Percentiles rank a stretch among this genome's conserved stretches.
phyloP scores from a whole-genome alignment of 2,888 invertebrate species.

The Isoperla grammatica region DNA sequence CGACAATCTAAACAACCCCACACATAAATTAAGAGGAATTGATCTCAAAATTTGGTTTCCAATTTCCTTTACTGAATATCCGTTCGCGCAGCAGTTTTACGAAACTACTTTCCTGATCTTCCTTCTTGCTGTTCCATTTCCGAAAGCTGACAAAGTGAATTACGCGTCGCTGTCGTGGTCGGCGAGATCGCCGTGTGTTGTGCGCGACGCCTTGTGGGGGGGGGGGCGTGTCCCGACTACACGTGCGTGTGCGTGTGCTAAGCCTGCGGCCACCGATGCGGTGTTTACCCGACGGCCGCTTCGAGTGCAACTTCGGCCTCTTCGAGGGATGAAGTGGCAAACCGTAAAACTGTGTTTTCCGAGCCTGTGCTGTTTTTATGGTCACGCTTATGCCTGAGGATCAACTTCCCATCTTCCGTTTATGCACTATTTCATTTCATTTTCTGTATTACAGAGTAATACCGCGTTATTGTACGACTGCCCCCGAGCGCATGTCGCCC shows the following conservation, averaged over 20 bases:
- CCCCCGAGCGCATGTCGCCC: too few relatives aligned
- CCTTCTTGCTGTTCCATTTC: slow-evolving; percentile 16
- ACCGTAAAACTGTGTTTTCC: neutral
- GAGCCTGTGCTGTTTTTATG: neutral
- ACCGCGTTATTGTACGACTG: too few relatives aligned
- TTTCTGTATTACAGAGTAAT: too few relatives aligned
- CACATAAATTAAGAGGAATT: slow-evolving; percentile 17
- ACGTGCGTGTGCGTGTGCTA: neutral
- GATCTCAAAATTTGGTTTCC: slow-evolving; percentile 17
- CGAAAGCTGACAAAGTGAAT: slow-evolving; percentile 16
- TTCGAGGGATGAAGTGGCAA: neutral
- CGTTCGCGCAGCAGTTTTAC: slow-evolving; percentile 10
- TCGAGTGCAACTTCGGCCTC: neutral
- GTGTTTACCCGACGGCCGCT: neutral
- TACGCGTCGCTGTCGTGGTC: slow-evolving; percentile 2
- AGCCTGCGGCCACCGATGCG: neutral
- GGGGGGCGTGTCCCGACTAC: neutral
- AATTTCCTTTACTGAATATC: slow-evolving; percentile 15
- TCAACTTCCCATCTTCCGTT: too few relatives aligned
- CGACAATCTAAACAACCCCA: slow-evolving; percentile 12
- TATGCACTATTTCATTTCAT: too few relatives aligned
- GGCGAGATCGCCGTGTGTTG: neutral
- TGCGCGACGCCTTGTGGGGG: too few relatives aligned
- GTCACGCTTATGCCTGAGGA: too few relatives aligned
- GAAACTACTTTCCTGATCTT: neutral